These are phyloP conservation scores for Chauna torquata DNA, from an alignment of 2,113 vertebrate genomes.

Conservation along the genomic window DNA sequence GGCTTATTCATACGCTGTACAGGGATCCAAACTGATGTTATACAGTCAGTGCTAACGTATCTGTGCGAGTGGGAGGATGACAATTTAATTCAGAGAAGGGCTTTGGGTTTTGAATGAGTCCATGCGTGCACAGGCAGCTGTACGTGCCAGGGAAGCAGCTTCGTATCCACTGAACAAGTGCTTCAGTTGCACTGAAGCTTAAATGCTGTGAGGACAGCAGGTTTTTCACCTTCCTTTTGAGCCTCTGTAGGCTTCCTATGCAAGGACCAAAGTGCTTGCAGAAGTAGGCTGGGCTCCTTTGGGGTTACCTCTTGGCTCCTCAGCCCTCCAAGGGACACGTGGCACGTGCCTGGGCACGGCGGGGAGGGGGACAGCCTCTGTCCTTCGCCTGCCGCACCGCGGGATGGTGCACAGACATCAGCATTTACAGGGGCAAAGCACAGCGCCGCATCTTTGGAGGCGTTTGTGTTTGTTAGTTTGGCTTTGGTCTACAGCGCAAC, in stretches of 20 bases:
- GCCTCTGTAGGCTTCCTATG: too few species aligned
- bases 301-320: too few species aligned
- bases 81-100: conserved; percentile 48
- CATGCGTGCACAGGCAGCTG: not conserved
- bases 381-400: too few species aligned
- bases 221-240: too few species aligned
- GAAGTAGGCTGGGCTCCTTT: too few species aligned
- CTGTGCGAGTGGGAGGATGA: conserved; percentile 49
- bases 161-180: not conserved
- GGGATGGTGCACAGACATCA: too few species aligned
- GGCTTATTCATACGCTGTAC: conserved; percentile 39
- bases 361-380: too few species aligned
- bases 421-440: too few species aligned
- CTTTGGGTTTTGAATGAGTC: conserved; percentile 33
- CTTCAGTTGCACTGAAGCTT: not conserved
- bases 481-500: not conserved
- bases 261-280: too few species aligned
- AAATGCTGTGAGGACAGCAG: not conserved
- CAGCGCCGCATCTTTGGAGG: not conserved
- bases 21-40: conserved; percentile 35
- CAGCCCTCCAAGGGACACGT: too few species aligned
- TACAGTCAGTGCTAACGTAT: conserved; percentile 34
- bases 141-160: not conserved
- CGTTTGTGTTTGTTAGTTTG: not conserved
- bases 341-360: too few species aligned